A percentile compares a stretch with the other conserved stretches of the same genome.
Conservation (phyloP, 2,888 invertebrate species). For the Megaustenia siamemsis region DNA sequence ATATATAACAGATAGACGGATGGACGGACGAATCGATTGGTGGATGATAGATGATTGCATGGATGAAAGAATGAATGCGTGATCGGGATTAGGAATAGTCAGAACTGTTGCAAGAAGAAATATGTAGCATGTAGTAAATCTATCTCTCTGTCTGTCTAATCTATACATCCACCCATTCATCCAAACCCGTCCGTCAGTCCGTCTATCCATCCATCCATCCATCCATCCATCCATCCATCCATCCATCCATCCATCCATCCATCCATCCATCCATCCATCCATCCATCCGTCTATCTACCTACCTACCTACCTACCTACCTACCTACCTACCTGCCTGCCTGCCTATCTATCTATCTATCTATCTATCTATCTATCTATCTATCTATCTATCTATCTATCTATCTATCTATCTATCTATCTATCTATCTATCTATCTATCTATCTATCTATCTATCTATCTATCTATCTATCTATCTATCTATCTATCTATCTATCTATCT, state of each 20-base stretch:
- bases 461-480: too few species aligned
- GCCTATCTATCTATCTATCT: conserved; percentile 16
- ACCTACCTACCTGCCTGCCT: background rate
- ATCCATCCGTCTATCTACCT: conserved; percentile 10
- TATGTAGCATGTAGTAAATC: too few species aligned
- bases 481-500: too few species aligned
- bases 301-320: conserved; percentile 6
- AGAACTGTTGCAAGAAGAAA: too few species aligned
- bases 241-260: conserved; percentile 6
- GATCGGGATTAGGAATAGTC: too few species aligned
- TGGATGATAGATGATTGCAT: too few species aligned
- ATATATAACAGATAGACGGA: too few species aligned
- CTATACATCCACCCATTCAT: background rate
- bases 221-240: background rate
- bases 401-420: conserved; percentile 19
- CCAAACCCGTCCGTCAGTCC: background rate
- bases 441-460: too few species aligned
- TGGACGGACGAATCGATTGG: too few species aligned
- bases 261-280: conserved; percentile 6
- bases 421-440: too few species aligned
- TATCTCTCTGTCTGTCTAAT: too few species aligned
- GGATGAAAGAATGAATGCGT: too few species aligned
- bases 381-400: conserved; percentile 22
- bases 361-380: conserved; percentile 18
- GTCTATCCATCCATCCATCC: background rate